Evolutionary conservation across 1,140 invertebrate genomes (phyloP).

Genomic region (Euura lappo): DNA sequence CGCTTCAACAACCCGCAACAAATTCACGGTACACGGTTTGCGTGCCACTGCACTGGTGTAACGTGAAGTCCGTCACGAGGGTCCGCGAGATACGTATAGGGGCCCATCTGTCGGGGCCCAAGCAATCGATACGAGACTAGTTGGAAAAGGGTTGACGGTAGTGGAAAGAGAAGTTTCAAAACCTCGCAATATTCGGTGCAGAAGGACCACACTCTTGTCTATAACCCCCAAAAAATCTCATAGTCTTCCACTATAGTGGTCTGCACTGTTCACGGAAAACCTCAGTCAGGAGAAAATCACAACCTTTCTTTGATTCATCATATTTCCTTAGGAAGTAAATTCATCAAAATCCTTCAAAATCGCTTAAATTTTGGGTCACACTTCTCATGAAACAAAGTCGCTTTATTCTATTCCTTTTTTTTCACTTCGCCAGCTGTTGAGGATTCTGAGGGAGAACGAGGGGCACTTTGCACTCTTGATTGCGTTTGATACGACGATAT

Average conservation of each 20-base stretch:
- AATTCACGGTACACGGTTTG: background rate
- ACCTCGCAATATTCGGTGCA: background rate
- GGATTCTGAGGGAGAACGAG: background rate
- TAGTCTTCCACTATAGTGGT: too few species aligned
- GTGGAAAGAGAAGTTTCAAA: background rate
- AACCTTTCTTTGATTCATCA: too few species aligned
- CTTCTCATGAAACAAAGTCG: too few species aligned
- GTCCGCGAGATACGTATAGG: background rate
- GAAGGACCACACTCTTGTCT: background rate
- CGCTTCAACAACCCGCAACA: too few species aligned
- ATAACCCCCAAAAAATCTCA: too few species aligned
- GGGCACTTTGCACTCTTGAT: background rate
- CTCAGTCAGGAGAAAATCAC: too few species aligned
- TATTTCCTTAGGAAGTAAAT: too few species aligned
- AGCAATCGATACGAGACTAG: background rate
- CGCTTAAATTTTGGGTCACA: too few species aligned
- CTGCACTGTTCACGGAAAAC: too few species aligned
- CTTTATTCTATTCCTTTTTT: background rate
- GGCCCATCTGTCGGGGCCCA: background rate
- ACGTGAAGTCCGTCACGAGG: background rate
- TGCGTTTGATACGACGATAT: slow-evolving; percentile 1
- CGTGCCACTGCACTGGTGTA: background rate
- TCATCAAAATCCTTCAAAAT: too few species aligned
- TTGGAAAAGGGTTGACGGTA: background rate
- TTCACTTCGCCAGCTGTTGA: background rate